These are phyloP conservation scores for Lepus oiostolus DNA, from an alignment of 2,797 vertebrate species.

Conservation along the genomic window DNA sequence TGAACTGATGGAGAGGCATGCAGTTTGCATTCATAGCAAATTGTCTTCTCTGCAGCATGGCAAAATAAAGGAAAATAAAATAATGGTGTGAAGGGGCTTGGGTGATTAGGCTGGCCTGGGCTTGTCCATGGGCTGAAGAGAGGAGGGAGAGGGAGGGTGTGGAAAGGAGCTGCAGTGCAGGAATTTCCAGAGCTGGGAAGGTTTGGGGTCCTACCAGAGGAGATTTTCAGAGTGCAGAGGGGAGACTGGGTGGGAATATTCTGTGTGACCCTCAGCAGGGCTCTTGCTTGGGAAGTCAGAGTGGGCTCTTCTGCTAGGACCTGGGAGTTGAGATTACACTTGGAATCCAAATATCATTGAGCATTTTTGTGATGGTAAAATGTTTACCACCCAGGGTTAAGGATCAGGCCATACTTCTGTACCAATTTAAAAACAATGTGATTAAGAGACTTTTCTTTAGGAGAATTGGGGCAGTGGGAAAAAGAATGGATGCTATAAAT, in stretches of 20 bases:
- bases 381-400: not conserved
- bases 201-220: too few relatives aligned
- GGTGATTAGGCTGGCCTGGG: not conserved
- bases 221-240: not conserved
- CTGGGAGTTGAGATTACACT: not conserved
- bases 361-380: slow-evolving; percentile 2
- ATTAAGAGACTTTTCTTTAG: not conserved
- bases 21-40: not conserved
- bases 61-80: slow-evolving; percentile 22
- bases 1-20: not conserved
- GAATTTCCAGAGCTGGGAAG: not conserved
- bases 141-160: not conserved
- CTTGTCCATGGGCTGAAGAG: not conserved
- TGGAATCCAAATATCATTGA: not conserved
- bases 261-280: not conserved
- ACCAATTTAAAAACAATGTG: not conserved
- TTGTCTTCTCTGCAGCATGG: not conserved
- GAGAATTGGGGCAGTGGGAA: not conserved
- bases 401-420: not conserved
- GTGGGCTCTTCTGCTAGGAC: not conserved
- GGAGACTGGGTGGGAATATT: too few relatives aligned
- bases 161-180: not conserved
- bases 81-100: not conserved
- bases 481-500: not conserved
- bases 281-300: not conserved